These are phyloP conservation scores for Idaea aversata DNA, from an alignment of 2,888 invertebrate species.

Conservation along the genomic window DNA sequence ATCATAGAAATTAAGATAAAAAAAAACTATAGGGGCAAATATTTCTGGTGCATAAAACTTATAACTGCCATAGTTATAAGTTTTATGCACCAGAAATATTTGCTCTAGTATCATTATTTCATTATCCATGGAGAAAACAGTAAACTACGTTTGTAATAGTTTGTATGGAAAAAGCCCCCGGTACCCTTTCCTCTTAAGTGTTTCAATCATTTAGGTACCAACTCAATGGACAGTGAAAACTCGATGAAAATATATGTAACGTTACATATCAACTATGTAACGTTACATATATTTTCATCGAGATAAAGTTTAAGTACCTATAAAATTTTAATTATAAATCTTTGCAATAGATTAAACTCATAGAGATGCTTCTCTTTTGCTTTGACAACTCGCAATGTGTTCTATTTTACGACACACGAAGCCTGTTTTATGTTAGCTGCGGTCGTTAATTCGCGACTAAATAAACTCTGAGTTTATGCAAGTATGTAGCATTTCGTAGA, in stretches of 20 bases:
- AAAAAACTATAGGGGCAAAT: no score
- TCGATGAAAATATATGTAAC: slow-evolving; percentile 5
- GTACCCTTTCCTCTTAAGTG: no score
- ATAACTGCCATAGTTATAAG: no score
- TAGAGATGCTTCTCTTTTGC: slow-evolving; percentile 18
- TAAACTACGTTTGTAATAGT: no score
- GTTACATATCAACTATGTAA: slow-evolving; percentile 10
- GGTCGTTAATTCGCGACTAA: slow-evolving; percentile 49
- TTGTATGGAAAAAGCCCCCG: no score
- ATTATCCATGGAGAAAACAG: no score
- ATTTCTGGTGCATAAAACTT: no score
- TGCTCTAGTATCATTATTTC: no score
- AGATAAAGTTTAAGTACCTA: neutral
- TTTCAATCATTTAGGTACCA: no score
- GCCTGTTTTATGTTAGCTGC: slow-evolving; percentile 41
- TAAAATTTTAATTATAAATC: neutral
- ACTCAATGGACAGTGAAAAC: neutral
- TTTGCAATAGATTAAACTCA: slow-evolving; percentile 20
- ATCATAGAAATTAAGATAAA: no score
- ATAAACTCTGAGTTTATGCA: slow-evolving; percentile 41
- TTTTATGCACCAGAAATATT: no score
- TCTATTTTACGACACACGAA: slow-evolving; percentile 42
- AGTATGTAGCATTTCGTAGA: slow-evolving; percentile 35
- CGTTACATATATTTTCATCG: no score
- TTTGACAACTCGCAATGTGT: slow-evolving; percentile 39